Base-by-base conservation (phyloP, 1,140 invertebrate genomes). In the Subanguina moxae region DNA sequence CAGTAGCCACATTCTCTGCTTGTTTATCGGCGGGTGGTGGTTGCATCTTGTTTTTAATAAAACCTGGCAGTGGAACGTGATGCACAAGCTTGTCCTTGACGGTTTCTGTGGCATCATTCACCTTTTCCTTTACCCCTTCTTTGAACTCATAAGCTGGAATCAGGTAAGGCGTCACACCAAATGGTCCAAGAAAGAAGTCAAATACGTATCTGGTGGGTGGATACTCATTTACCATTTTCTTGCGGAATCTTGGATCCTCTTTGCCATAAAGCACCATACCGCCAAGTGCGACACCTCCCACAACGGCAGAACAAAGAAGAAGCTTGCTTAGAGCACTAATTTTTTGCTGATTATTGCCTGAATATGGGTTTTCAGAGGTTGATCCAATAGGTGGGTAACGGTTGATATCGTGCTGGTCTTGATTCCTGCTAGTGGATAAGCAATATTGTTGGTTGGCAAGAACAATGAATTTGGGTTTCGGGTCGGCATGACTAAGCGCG, bases 131-230 rank as follows among this genome's bases (percentile, higher is more conserved):
- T 3, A 52, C 48, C 8, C 48, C 48, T 25, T 52, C 48, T 52
- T 52, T 52, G 48, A 52, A 52, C 15, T 52, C 48, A 52, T 52
- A 52, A 25, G 23, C n/a, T 21, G 48, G 48, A 52, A 52, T 52
- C 23, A 52, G n/a, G 48, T 52, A 52, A 15, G 48, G 48, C 17
- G 48, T 52, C 23, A 52, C 23, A 15, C 48, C 48, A 15, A 52
- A 52, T 8, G 48, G 48, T 52, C 48, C 48, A 25, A 52, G 48
- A 15, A 52, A 52, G 15, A 52, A 52, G 48, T 52, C 48, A 52
- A 52, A 52, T 3, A 52, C 23, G 17, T 52, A 21, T 25, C n/a
- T 21, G 23, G 48, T 21, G 8, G n/a, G 23, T 7, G 48, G 48
- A 15, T 52, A 52, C 23, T 52, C 23, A 8, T 52, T 25, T 1